Conservation (phyloP, 1,140 invertebrate genomes). For the Drosophila nikananu region DNA sequence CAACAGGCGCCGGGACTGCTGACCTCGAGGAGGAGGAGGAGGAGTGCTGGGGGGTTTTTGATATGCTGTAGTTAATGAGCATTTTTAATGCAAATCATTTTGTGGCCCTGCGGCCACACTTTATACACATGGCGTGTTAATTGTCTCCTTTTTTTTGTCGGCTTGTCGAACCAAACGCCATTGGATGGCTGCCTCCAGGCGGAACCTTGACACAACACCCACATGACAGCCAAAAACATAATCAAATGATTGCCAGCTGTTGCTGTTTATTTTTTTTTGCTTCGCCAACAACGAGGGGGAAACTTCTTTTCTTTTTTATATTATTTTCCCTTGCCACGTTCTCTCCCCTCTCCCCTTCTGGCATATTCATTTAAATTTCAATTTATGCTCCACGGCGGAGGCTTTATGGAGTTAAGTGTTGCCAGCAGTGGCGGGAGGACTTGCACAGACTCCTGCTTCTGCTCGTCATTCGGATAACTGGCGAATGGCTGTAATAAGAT, state of each 20-base stretch:
- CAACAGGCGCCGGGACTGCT: constrained; percentile 34
- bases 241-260: constrained; percentile 52
- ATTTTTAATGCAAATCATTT: constrained; percentile 57
- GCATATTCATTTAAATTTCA: constrained; percentile 72
- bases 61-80: constrained; percentile 36
- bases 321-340: neutral
- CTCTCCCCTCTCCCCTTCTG: neutral
- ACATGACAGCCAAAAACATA: constrained; percentile 28
- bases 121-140: constrained; percentile 43
- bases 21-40: constrained; percentile 3
- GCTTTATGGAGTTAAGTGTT: constrained; percentile 30
- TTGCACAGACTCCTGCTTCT: neutral
- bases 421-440: constrained; percentile 16
- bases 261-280: constrained; percentile 17
- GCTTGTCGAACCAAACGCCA: constrained; percentile 9
- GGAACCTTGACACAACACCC: constrained; percentile 2
- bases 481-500: constrained; percentile 51
- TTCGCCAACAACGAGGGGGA: neutral
- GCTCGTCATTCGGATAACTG: constrained; percentile 28
- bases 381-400: constrained; percentile 46
- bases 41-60: neutral
- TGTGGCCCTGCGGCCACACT: constrained; percentile 22
- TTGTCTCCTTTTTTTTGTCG: constrained; percentile 23
- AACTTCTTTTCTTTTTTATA: neutral
- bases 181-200: constrained; percentile 4